Evolutionary conservation across 2,888 invertebrate species (phyloP), one percentile per base, ranked within the genome.

Genomic region (Apotomis betuletana): DNA sequence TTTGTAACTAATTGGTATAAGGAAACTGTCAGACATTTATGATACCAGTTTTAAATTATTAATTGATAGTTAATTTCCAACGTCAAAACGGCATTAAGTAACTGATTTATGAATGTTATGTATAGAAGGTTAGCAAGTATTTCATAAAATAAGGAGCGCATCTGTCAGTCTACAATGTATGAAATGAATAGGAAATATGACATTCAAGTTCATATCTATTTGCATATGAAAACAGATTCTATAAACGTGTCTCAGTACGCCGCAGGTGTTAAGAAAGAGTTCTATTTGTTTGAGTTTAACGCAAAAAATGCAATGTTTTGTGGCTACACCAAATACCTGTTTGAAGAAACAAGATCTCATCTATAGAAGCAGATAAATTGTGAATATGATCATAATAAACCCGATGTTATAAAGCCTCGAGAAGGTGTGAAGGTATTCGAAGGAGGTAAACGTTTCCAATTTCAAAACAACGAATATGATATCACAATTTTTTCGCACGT

Each of bases 391-490:
- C 81, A 83, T 81, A 85, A 88, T 87, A 89, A 88, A 87, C 84
- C 80, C 78, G 77, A 77, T 81, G 85, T 83, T 84, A 83, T 84
- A 85, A 86, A 83, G 75, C 80, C 78, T 76, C 74, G 67, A 75
- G 78, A 80, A 85, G 82, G 86, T 83, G 86, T 84, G 84, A 87
- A 86, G 76, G 80, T 78, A 78, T 76, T 41, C 59, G 83, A 86
- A 87, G 78, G 87, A 86, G 87, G 86, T 87, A 81, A 84, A 81
- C 75, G 89, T 78, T 79, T 92, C 87, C 78, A 81, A 83, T 92
- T 91, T 86, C 91, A 90, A 87, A 92, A 92, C 90, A 91, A 83
- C 81, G 84, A 88, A 90, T 85, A 81, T 80, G 89, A 91, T 88
- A 87, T 86, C 83, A 83, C 83, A 83, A 85, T 87, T 83, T 74